Conservation (phyloP, 2,888 invertebrate species). For the Cremastobaeus sp. region DNA sequence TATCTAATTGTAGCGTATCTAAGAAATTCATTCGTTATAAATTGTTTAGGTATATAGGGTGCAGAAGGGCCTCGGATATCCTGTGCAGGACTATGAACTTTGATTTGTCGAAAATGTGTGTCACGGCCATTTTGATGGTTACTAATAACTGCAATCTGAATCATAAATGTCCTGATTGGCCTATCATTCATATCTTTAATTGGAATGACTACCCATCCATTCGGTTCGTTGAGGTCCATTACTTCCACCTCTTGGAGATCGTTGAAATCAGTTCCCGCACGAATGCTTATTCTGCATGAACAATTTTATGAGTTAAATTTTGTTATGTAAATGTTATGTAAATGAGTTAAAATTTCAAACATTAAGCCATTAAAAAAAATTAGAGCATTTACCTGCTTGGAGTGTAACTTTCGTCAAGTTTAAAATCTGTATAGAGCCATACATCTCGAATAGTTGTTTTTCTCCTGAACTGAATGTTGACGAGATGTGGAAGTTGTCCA, state of each 20-base stretch:
- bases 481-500: slow-evolving; percentile 97
- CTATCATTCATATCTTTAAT: slow-evolving; percentile 92
- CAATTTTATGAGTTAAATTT: not conserved
- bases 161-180: slow-evolving; percentile 96
- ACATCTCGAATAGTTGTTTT: slow-evolving; percentile 97
- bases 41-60: slow-evolving; percentile 85
- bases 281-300: slow-evolving; percentile 87
- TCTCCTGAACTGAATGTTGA: slow-evolving; percentile 96
- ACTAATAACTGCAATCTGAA: slow-evolving; percentile 96
- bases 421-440: slow-evolving; percentile 98
- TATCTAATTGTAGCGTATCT: slow-evolving; percentile 89
- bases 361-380: not conserved
- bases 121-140: slow-evolving; percentile 99
- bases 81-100: slow-evolving; percentile 91
- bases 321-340: no score
- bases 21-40: slow-evolving; percentile 89
- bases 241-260: slow-evolving; percentile 97
- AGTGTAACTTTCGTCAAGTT: slow-evolving; percentile 99
- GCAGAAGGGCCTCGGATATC: slow-evolving; percentile 83
- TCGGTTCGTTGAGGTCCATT: slow-evolving; percentile 94
- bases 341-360: no score
- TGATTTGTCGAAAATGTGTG: slow-evolving; percentile 98
- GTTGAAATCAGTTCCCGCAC: slow-evolving; percentile 97
- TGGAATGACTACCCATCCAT: slow-evolving; percentile 97
- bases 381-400: slow-evolving; percentile 84